Evolutionary conservation across 2,888 invertebrate species (phyloP), one percentile per base, ranked within the genome.

Genomic region (Tetranychus truncatus): DNA sequence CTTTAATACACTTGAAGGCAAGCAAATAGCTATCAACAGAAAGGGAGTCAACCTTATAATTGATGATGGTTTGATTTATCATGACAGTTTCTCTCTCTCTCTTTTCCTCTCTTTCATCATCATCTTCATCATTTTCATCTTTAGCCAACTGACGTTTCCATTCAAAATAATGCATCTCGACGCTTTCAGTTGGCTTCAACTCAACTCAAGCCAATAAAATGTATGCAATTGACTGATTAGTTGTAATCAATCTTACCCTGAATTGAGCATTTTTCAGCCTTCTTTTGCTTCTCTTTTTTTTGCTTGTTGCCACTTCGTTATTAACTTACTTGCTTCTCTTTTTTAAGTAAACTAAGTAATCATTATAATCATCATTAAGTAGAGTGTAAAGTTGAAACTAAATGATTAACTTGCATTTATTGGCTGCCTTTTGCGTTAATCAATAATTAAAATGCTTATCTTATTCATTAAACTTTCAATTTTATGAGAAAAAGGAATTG

Each of bases 21-120:
- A 55, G 55, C 55, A 55, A 55, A 55, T 15, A 55, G 15, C 7
- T 55, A 55, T 55, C 55, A 55, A 55, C 55, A 55, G 55, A 55
- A 55, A 55, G 55, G 55, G 55, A 55, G 55, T 55, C 55, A 55
- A 55, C 55, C 55, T 55, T 55, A 55, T 55, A 55, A 55, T 55
- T 55, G 55, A 55, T 55, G 55, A 15, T 55, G 15, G 6, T 55
- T 55, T 55, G 55, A 55, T 55, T 55, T 55, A 55, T 55, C 55
- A 55, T 55, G 55, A 55, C 55, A 55, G 55, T 55, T 55, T 55
- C 46, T 46, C 46, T 46, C 46, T 46, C 46, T 46, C 3, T 46
- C 46, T 55, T 8, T 15, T 7, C 7, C 9, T 55, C 55, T 15
- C 15, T 15, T 15, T 55, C 15, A 55, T 55, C 15, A 55, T 55